Conservation (phyloP, 2,888 invertebrate species). For the Campoplex nolae region DNA sequence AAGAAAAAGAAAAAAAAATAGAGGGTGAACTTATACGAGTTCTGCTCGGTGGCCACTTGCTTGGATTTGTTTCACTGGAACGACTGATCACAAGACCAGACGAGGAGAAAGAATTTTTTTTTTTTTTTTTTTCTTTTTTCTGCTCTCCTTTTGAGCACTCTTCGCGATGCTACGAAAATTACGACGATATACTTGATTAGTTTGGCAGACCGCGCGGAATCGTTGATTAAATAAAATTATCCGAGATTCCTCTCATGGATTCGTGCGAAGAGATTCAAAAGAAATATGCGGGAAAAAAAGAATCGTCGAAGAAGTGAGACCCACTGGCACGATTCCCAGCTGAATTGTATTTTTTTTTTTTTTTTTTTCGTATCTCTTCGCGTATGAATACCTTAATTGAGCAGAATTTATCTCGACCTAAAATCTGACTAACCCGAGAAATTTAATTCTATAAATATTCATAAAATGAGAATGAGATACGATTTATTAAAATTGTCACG, state of each 20-base stretch:
- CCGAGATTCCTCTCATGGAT: constrained; percentile 22
- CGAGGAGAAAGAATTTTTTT: neutral
- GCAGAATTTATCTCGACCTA: constrained; percentile 41
- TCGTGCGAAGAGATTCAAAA: constrained; percentile 25
- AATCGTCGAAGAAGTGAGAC: constrained; percentile 52
- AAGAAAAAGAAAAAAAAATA: neutral
- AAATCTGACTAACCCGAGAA: neutral
- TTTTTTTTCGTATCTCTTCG: neutral
- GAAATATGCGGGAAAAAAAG: constrained; percentile 6
- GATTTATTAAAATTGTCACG: neutral
- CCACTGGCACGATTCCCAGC: constrained; percentile 71
- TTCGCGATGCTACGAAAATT: constrained; percentile 26
- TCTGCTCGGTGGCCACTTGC: constrained; percentile 30
- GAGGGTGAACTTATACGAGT: constrained; percentile 20
- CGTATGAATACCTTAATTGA: constrained; percentile 45
- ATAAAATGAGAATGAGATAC: constrained; percentile 5
- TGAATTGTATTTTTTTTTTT: constrained; percentile 40
- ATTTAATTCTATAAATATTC: constrained; percentile 38
- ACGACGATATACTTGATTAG: constrained; percentile 49
- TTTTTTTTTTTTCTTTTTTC: constrained; percentile 26
- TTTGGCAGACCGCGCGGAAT: constrained; percentile 43
- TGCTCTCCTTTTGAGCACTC: constrained; percentile 6
- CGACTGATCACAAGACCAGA: constrained; percentile 13
- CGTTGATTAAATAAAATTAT: constrained; percentile 43
- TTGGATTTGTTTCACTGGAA: constrained; percentile 35